Base-by-base conservation (phyloP, 2,888 invertebrate genomes). In the Diarsia mendica region DNA sequence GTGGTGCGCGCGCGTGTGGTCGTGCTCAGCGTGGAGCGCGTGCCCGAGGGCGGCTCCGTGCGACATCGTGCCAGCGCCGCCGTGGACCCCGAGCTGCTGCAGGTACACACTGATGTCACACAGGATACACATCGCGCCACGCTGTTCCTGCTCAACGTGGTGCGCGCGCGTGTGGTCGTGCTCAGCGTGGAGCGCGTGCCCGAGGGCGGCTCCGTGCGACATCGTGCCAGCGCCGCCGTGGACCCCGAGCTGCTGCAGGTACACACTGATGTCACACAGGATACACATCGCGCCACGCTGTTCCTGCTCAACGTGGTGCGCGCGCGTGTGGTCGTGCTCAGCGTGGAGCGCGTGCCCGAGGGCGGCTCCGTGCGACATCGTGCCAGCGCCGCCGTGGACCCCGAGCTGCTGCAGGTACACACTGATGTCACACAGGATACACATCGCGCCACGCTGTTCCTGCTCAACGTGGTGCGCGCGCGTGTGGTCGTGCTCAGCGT, bases 361-460 rank as follows among this genome's bases (percentile, higher is more conserved):
- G 0, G 0, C 8, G 79, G 60, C 46, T 6, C 0, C 15, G 61
- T 33, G 71, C 60, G 46, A 0, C 51, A 71, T 33, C 39, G 13
- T 46, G 79, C 75, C 13, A 9, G 3, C 5, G 78, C 75, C 0
- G 23, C 48, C 11, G 76, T 53, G 3, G 46, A 61, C 1, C 15
- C 10, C 0, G 11, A 13, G 2, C 39, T 77, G 9, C n/a, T 77
- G 2, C 20, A 77, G 67, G 75, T 39, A 39, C 39, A 8, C 39
- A 39, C 39, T 5, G 39, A 39, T 39, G 39, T 39, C 39, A 39
- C 39, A 39, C 39, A 39, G 39, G n/a, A n/a, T n/a, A n/a, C n/a
- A n/a, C n/a, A n/a, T 4, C 51, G 75, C 75, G 75, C 75, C 10
- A 3, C 68, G 23, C 60, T 76, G 23, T 8, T 79, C 11, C 79